These are phyloP conservation scores for Megalops cyprinoides DNA, from an alignment of 2,797 vertebrate species.

Conservation along the genomic window DNA sequence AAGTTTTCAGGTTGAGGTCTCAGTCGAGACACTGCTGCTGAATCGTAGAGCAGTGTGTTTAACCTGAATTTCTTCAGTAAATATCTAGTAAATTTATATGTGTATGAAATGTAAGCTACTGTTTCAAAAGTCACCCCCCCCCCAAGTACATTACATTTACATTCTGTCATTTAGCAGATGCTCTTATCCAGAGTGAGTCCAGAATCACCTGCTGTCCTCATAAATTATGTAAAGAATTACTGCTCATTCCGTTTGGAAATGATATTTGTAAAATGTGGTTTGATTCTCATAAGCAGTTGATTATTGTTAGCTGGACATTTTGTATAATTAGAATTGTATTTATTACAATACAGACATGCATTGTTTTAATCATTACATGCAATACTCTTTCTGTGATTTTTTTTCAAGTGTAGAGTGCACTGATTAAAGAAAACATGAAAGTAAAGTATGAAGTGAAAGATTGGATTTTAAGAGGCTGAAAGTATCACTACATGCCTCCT, in stretches of 20 bases:
- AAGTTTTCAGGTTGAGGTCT: neutral
- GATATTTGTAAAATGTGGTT: neutral
- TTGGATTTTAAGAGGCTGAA: neutral
- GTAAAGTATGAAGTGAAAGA: neutral
- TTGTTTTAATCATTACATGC: neutral
- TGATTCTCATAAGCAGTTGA: neutral
- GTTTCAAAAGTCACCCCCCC: neutral
- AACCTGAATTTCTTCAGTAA: neutral
- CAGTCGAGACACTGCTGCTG: neutral
- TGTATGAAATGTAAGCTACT: neutral
- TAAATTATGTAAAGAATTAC: neutral
- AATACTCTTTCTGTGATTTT: neutral
- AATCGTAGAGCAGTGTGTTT: neutral
- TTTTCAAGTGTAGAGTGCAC: neutral
- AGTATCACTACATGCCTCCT: neutral
- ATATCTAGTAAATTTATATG: neutral
- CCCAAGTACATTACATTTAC: too few species aligned
- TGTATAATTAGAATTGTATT: neutral
- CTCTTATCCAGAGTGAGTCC: too few species aligned
- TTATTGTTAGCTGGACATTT: neutral
- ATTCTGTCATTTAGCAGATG: too few species aligned
- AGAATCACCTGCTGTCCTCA: neutral
- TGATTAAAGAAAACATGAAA: neutral
- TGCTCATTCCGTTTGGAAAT: neutral
- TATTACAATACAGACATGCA: conserved; percentile 4